Evolutionary conservation across 1,140 invertebrate genomes (phyloP).

Genomic region (Pseudomyrmex flavicornis): DNA sequence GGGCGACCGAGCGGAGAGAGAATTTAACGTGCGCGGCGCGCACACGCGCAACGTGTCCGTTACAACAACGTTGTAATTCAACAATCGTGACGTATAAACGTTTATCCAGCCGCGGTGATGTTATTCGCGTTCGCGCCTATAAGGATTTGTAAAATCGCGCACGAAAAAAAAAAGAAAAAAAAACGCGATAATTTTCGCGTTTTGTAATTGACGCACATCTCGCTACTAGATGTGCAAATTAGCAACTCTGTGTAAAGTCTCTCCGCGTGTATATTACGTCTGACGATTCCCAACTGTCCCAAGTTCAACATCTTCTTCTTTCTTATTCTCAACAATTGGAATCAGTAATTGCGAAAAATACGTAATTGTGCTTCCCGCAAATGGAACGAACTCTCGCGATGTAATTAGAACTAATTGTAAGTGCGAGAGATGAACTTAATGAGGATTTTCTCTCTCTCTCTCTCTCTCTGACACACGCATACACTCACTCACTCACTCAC

Average conservation of each 20-base stretch:
- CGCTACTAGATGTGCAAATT: no score
- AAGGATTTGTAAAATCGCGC: constrained; percentile 4
- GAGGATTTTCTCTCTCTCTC: neutral
- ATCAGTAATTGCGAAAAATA: neutral
- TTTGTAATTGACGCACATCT: no score
- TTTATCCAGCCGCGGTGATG: constrained; percentile 4
- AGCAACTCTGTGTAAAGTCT: no score
- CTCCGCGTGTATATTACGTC: no score
- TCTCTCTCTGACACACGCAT: no score
- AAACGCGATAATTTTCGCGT: no score
- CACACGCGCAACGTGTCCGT: constrained; percentile 22
- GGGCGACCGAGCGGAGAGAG: constrained; percentile 27
- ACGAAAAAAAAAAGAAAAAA: no score
- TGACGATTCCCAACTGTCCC: no score
- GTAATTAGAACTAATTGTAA: constrained; percentile 8
- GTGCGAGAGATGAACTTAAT: neutral
- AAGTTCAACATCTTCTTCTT: no score
- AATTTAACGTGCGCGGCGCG: constrained; percentile 39
- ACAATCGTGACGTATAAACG: constrained; percentile 12
- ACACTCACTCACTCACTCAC: no score
- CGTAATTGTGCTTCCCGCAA: neutral
- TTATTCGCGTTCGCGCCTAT: neutral
- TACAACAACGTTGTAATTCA: constrained; percentile 29
- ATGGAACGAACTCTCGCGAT: neutral
- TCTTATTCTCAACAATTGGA: neutral